Evolutionary conservation across 2,888 invertebrate genomes (phyloP).

Genomic region (Pantelozetes paolii): DNA sequence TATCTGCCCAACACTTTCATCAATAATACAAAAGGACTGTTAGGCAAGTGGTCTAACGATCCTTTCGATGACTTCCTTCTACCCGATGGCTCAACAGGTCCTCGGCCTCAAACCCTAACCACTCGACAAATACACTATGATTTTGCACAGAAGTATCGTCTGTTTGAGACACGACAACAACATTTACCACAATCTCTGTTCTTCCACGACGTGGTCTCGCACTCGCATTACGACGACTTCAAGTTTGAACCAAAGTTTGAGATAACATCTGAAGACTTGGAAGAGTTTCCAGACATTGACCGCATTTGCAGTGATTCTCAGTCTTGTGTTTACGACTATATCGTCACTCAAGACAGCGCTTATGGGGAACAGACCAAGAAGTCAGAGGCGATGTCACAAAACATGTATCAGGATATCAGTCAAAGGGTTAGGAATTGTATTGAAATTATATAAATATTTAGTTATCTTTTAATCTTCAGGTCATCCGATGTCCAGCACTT

Average conservation of each 20-base stretch:
- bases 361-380: constrained; percentile 81
- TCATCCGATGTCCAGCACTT: constrained; percentile 78
- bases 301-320: constrained; percentile 71
- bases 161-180: constrained; percentile 43
- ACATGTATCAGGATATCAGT: constrained; percentile 43
- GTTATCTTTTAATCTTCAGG: constrained; percentile 12
- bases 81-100: constrained; percentile 49
- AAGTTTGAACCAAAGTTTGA: constrained; percentile 71
- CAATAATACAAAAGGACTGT: constrained; percentile 32
- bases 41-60: constrained; percentile 81
- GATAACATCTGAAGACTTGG: constrained; percentile 58
- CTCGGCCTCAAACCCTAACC: constrained; percentile 56
- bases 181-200: constrained; percentile 68
- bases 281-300: constrained; percentile 34
- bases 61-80: constrained; percentile 70
- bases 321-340: constrained; percentile 82
- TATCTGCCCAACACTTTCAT: constrained; percentile 62
- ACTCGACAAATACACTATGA: constrained; percentile 68
- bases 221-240: constrained; percentile 73
- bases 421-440: neutral
- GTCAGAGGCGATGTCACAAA: constrained; percentile 59
- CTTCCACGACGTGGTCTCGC: constrained; percentile 69
- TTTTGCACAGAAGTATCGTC: constrained; percentile 61
- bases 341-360: constrained; percentile 72
- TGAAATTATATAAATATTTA: neutral